Evolutionary conservation across 2,888 invertebrate genomes (phyloP).

Genomic region (Polymixis lichenea): DNA sequence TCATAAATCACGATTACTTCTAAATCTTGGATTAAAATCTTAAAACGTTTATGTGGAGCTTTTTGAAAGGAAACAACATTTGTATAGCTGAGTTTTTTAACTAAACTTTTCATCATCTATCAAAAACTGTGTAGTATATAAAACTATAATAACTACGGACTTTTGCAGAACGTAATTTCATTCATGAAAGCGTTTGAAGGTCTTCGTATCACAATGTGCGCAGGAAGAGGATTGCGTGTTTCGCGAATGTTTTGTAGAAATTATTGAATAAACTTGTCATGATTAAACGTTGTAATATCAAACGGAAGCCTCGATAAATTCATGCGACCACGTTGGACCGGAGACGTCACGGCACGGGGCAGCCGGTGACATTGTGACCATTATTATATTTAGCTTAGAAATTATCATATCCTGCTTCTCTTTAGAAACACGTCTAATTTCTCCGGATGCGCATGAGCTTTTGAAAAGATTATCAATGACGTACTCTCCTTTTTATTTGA

Average conservation of each 20-base stretch:
- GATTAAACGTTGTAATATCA: constrained; percentile 27
- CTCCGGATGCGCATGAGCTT: constrained; percentile 21
- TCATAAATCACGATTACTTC: constrained; percentile 43
- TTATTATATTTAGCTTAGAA: constrained; percentile 32
- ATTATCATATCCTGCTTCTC: constrained; percentile 24
- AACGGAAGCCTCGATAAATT: constrained; percentile 45
- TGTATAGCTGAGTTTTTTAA: constrained; percentile 7
- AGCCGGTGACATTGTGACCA: constrained; percentile 30
- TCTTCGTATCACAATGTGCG: constrained; percentile 26
- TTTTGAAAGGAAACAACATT: constrained; percentile 31
- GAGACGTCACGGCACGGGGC: constrained; percentile 19
- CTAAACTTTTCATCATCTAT: constrained; percentile 22
- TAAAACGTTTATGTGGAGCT: constrained; percentile 14
- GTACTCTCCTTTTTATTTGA: background rate
- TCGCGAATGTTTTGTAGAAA: constrained; percentile 14
- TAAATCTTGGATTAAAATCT: constrained; percentile 48
- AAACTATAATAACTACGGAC: constrained; percentile 27
- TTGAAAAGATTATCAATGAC: constrained; percentile 5
- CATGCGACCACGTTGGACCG: constrained; percentile 2
- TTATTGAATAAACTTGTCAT: constrained; percentile 34
- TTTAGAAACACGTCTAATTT: constrained; percentile 13
- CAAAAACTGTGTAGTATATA: constrained; percentile 20
- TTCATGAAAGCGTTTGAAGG: constrained; percentile 46
- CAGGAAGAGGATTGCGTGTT: constrained; percentile 24
- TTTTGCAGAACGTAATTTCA: constrained; percentile 37